Percentiles rank a stretch among this genome's conserved stretches.
Evolutionary conservation across 2,888 invertebrate species (phyloP).

Genomic region (Norana najaformis): DNA sequence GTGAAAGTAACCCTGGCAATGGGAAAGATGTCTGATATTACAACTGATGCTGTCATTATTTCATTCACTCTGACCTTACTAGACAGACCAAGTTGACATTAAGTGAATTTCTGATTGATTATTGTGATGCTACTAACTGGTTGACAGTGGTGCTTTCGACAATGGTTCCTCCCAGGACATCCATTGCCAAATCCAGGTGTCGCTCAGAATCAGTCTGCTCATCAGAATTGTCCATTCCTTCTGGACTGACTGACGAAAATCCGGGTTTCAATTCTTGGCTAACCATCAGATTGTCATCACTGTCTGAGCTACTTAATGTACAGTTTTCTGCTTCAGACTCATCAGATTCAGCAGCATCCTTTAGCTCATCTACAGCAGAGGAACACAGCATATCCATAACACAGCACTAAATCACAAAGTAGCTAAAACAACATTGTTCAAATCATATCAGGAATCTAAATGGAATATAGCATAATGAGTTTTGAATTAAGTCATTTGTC

Average conservation of each 20-base stretch:
- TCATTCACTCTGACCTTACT: not conserved
- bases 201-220: slow-evolving; percentile 22
- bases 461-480: too few species aligned
- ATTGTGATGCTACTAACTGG: not conserved
- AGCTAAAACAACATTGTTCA: too few species aligned
- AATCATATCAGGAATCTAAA: too few species aligned
- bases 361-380: not conserved
- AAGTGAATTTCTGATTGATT: not conserved
- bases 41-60: not conserved
- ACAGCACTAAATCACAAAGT: too few species aligned
- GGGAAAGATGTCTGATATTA: not conserved
- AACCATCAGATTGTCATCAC: slow-evolving; percentile 56
- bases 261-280: slow-evolving; percentile 55
- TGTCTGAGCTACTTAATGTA: slow-evolving; percentile 52
- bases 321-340: slow-evolving; percentile 20
- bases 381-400: not conserved
- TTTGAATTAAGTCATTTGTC: too few species aligned
- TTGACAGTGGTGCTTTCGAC: not conserved
- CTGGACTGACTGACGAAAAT: slow-evolving; percentile 35
- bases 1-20: slow-evolving; percentile 9
- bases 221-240: slow-evolving; percentile 17
- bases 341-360: slow-evolving; percentile 18
- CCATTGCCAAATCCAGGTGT: slow-evolving; percentile 20
- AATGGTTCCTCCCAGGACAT: slow-evolving; percentile 21
- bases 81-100: not conserved